phyloP scores from a whole-genome alignment of 2,888 invertebrate genomes.

The Escarpia spicata region DNA sequence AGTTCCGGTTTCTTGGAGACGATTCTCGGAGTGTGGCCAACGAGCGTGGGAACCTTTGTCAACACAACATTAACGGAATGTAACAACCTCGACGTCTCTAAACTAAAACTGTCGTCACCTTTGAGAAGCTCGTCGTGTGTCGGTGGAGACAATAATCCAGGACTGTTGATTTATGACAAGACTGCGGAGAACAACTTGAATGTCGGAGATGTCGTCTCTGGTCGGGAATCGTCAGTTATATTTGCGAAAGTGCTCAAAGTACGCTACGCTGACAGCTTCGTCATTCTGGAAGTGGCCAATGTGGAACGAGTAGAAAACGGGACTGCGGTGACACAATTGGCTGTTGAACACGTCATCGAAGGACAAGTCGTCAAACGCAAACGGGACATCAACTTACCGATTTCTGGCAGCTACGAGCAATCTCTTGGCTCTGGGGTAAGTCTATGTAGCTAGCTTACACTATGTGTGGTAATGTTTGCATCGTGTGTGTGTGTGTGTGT shows the following conservation, averaged over 20 bases:
- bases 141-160: slow-evolving; percentile 24
- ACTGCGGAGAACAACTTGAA: neutral
- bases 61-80: slow-evolving; percentile 14
- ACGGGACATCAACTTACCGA: neutral
- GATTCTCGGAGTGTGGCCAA: neutral
- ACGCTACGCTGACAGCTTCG: neutral
- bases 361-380: neutral
- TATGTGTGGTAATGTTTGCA: neutral
- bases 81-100: neutral
- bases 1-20: slow-evolving; percentile 22
- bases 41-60: slow-evolving; percentile 14
- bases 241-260: neutral
- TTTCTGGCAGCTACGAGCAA: neutral
- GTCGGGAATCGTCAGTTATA: neutral
- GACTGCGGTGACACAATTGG: neutral
- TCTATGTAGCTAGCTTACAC: neutral
- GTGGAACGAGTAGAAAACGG: neutral
- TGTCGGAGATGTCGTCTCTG: neutral
- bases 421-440: neutral
- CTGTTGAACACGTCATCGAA: neutral
- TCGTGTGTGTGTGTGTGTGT: neutral
- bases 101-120: neutral
- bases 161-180: slow-evolving; percentile 17
- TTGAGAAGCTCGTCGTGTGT: neutral
- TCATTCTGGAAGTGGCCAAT: neutral